Percentiles rank a stretch among this genome's conserved stretches.
These are phyloP conservation scores for Acanthis flammea DNA, from an alignment of 2,797 vertebrate species.

Conservation along the genomic window DNA sequence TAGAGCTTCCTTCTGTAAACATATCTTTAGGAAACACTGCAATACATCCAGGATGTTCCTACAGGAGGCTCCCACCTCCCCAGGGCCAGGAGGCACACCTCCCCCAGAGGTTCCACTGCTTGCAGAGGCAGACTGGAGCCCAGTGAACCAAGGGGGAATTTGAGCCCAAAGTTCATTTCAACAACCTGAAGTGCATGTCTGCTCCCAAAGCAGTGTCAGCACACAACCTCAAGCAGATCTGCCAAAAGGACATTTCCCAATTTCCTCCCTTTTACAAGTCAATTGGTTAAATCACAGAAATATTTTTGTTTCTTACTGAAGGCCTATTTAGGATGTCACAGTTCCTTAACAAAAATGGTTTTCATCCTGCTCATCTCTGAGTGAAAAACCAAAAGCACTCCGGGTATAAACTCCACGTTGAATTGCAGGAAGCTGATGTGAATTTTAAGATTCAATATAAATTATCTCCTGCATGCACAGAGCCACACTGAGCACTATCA, in stretches of 20 bases:
- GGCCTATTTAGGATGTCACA: neutral
- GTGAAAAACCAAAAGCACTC: neutral
- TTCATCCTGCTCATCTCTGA: neutral
- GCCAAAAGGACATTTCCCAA: neutral
- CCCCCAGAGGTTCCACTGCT: neutral
- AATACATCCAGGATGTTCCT: neutral
- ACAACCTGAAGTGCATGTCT: fast-evolving
- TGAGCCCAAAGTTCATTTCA: neutral
- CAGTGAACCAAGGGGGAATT: neutral
- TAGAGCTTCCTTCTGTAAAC: neutral
- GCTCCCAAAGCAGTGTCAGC: neutral
- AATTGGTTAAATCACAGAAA: neutral
- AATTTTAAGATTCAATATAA: neutral
- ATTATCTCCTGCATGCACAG: neutral
- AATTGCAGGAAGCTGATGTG: neutral
- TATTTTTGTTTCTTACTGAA: neutral
- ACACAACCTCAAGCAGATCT: neutral
- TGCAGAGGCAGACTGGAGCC: neutral
- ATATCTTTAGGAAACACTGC: neutral
- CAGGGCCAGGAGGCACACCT: neutral
- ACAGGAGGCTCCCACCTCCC: neutral
- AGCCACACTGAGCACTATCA: neutral
- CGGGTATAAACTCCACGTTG: neutral
- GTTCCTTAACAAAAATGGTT: neutral
- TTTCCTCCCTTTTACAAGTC: neutral